Evolutionary conservation across 2,888 invertebrate genomes (phyloP), one percentile per base, ranked within the genome.

Genomic region (Sinohyriopsis cumingii): DNA sequence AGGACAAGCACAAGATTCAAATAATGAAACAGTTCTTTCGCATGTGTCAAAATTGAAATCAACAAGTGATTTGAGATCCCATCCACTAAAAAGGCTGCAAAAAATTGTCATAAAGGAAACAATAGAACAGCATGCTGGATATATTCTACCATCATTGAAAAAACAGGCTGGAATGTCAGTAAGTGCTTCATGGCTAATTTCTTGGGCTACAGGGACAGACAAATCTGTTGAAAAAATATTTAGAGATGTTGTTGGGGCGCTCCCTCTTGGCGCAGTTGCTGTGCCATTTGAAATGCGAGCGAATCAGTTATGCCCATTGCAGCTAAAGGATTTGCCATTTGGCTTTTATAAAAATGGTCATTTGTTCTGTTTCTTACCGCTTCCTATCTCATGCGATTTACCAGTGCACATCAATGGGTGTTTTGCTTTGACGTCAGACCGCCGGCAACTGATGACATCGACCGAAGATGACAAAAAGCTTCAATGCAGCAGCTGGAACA

Each of bases 351-450:
- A 59, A 22, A 63, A 59, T 24, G 75, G 78, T 33, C 78, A 76
- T 67, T 59, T 78, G 20, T 80, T 75, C 68, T 78, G 76, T 45
- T 79, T 71, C 59, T 69, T 78, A 9, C 88, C 88, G 2, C 75
- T 87, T 18, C 84, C 87, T 22, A 74, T 84, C 12, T 68, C 65
- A 33, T 78, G 76, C 22, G 75, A 73, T 7, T 76, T 88, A 20
- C 84, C 86, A 19, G 77, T 86, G 22, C 86, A 86, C 64, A 68
- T 88, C 24, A 88, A 87, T 67, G 87, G 81, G 1, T 75, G 82
- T 6, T 88, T 88, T 77, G 78, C 85, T 18, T 74, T 87, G 15
- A 80, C 80, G 9, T 79, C 84, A n/a, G 81, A 84, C 56, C 69
- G 88, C 25, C 68, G 82, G 12, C 77, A 81, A 55, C 76, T 88